A percentile compares a stretch with the other conserved stretches of the same genome.
phyloP scores from a whole-genome alignment of 2,113 vertebrate genomes.

The Eptesicus fuscus region DNA sequence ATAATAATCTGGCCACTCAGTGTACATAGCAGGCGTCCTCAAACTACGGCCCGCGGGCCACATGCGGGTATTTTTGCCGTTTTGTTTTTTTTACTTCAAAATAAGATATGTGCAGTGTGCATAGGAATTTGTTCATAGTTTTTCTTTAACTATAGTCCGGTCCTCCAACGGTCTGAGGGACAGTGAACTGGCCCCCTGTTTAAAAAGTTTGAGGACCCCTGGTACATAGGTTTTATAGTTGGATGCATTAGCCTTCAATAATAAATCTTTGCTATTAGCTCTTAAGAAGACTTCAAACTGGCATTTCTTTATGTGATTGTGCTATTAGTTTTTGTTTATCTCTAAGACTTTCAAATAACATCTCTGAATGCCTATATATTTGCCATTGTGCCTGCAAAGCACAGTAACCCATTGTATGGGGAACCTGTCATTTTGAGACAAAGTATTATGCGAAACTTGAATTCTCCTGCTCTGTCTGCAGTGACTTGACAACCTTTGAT shows the following conservation, averaged over 20 bases:
- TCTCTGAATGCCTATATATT: not conserved
- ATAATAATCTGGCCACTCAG: no score
- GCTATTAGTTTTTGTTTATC: not conserved
- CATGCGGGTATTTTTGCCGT: no score
- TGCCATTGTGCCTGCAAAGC: not conserved
- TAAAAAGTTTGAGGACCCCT: no score
- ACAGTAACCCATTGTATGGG: not conserved
- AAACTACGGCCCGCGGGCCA: no score
- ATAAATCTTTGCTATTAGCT: not conserved
- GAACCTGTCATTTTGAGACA: constrained; percentile 23
- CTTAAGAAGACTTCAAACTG: constrained; percentile 13
- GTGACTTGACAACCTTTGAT: not conserved
- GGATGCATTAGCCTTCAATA: not conserved
- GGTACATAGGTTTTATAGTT: not conserved
- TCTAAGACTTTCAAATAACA: not conserved
- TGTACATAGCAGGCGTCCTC: no score
- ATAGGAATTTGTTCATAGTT: no score
- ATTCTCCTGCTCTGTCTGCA: not conserved
- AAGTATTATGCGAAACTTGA: not conserved
- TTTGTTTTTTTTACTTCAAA: no score
- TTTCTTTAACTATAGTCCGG: no score
- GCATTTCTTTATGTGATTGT: not conserved
- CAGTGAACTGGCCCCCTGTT: no score
- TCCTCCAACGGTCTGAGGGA: no score
- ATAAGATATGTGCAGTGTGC: no score